A percentile compares a stretch with the other conserved stretches of the same genome.
phyloP scores from a whole-genome alignment of 2,888 invertebrate species.

The Cheilosia urbana region DNA sequence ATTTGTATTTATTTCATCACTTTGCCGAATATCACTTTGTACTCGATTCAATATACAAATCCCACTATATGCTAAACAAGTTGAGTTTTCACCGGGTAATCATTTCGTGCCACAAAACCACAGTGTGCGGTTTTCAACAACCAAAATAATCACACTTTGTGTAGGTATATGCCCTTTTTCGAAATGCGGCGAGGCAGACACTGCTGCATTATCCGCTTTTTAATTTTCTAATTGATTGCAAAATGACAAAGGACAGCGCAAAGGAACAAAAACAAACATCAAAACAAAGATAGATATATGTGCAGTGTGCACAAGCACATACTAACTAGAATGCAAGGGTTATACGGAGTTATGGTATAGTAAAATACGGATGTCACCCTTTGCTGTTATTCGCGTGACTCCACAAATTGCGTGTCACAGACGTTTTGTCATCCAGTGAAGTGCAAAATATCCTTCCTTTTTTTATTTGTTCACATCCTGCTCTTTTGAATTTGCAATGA shows the following conservation, averaged over 20 bases:
- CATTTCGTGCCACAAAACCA: slow-evolving; percentile 2
- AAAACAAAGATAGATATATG: neutral
- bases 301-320: too few relatives aligned
- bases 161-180: slow-evolving; percentile 9
- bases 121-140: slow-evolving; percentile 1
- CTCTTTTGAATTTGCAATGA: slow-evolving; percentile 52
- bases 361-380: slow-evolving; percentile 41
- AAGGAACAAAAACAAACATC: slow-evolving; percentile 22
- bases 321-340: slow-evolving; percentile 34
- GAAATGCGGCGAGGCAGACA: slow-evolving; percentile 20
- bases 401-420: slow-evolving; percentile 65
- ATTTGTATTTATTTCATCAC: too few relatives aligned
- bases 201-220: slow-evolving; percentile 66
- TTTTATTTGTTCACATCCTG: slow-evolving; percentile 16
- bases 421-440: slow-evolving; percentile 71
- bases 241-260: slow-evolving; percentile 54
- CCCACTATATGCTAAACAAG: neutral
- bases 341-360: slow-evolving; percentile 40
- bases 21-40: too few relatives aligned
- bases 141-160: slow-evolving; percentile 40
- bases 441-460: slow-evolving; percentile 63
- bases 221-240: slow-evolving; percentile 76
- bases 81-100: neutral
- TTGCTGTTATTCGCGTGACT: slow-evolving; percentile 61
- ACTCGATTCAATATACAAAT: too few relatives aligned